Conservation (phyloP, 2,113 vertebrate species). For the Corynorhinus townsendii region DNA sequence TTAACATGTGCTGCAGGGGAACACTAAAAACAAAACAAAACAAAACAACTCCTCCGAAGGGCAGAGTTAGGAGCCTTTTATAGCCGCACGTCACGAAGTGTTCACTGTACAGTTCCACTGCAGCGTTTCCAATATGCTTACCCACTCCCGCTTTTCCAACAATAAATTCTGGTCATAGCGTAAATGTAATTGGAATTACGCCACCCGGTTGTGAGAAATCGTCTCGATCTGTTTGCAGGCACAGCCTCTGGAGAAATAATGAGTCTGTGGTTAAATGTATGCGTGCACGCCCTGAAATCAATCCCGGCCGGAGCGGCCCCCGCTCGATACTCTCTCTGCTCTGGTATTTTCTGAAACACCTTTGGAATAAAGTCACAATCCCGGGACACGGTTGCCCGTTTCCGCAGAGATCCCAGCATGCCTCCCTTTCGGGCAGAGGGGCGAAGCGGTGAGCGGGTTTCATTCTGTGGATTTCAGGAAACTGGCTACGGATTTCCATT, state of each 20-base stretch:
- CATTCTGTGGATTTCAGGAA: not conserved
- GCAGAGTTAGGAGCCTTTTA: not conserved
- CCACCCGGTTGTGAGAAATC: not conserved
- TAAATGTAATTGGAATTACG: not conserved
- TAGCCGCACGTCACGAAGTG: not conserved
- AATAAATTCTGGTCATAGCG: not conserved
- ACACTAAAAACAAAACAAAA: not conserved
- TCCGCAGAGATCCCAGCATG: not conserved
- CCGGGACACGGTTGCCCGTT: not conserved
- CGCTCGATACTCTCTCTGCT: not conserved
- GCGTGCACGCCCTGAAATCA: not conserved
- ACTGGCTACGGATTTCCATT: not conserved
- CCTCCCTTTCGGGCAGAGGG: conserved; percentile 33
- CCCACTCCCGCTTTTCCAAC: not conserved
- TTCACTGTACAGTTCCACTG: not conserved
- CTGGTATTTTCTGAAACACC: conserved; percentile 19
- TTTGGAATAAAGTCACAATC: not conserved
- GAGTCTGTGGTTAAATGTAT: not conserved
- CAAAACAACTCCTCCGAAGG: not conserved
- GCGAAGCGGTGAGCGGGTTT: not conserved
- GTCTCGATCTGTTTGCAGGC: not conserved
- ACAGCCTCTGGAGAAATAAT: not conserved
- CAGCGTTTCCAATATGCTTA: not conserved
- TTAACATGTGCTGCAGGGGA: not conserved
- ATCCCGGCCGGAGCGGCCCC: not conserved